Percentiles rank a stretch among this genome's conserved stretches.
Evolutionary conservation across 2,113 vertebrate genomes (phyloP).

Genomic region (Synodontis membranacea): DNA sequence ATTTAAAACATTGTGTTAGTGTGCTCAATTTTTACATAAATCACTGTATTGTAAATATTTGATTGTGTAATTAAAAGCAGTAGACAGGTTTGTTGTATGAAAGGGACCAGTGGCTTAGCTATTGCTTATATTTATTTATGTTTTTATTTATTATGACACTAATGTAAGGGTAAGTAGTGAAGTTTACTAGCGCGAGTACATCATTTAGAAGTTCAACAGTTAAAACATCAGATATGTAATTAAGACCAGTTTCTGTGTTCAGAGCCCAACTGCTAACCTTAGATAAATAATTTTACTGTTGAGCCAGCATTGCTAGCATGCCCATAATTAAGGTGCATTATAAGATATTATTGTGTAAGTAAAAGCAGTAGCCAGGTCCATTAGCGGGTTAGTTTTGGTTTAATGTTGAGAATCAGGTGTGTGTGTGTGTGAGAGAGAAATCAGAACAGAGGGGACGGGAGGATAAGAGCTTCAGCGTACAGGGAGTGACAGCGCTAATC

Average conservation of each 20-base stretch:
- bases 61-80: background rate
- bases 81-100: background rate
- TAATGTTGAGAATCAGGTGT: background rate
- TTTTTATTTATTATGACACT: background rate
- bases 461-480: slow-evolving; percentile 1
- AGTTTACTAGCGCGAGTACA: background rate
- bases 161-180: background rate
- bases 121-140: background rate
- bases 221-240: background rate
- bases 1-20: background rate
- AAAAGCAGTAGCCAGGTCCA: background rate
- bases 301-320: background rate
- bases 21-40: background rate
- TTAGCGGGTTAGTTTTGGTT: background rate
- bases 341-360: background rate
- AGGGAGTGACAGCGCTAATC: slow-evolving; percentile 47
- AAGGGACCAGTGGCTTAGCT: background rate
- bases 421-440: slow-evolving; percentile 11
- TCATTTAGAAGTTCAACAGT: background rate
- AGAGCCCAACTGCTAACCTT: background rate
- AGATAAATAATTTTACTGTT: background rate
- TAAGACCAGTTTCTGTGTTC: background rate
- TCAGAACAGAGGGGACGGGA: background rate
- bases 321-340: background rate
- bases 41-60: background rate